Evolutionary conservation across 1,140 invertebrate species (phyloP).

Genomic region (Caenorhabditis inopinata): DNA sequence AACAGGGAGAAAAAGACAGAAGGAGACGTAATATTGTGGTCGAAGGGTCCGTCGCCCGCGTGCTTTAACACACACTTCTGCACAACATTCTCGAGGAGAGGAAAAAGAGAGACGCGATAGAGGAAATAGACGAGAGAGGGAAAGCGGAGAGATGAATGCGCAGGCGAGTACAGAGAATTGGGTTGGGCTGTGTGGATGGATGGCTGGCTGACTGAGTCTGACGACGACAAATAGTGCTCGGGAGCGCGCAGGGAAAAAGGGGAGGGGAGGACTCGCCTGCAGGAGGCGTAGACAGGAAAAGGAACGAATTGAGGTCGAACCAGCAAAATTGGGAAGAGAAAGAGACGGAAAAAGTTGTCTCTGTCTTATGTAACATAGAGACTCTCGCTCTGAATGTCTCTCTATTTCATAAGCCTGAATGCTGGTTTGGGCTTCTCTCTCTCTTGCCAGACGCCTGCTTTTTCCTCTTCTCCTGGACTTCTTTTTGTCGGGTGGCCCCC

Average conservation of each 20-base stretch:
- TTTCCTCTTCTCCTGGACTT: neutral
- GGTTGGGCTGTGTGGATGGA: neutral
- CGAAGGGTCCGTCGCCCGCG: neutral
- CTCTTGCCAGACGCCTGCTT: neutral
- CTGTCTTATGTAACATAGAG: neutral
- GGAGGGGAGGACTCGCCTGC: neutral
- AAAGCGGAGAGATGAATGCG: neutral
- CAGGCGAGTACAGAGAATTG: neutral
- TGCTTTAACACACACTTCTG: neutral
- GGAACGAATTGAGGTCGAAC: neutral
- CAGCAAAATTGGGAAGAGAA: neutral
- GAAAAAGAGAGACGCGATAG: neutral
- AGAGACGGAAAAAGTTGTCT: neutral
- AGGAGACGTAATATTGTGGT: neutral
- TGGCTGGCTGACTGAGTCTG: neutral
- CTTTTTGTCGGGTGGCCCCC: neutral
- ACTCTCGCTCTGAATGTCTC: neutral
- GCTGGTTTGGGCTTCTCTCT: neutral
- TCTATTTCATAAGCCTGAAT: neutral
- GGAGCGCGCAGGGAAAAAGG: neutral
- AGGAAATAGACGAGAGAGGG: neutral
- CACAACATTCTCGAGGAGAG: neutral
- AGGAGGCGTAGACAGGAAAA: neutral
- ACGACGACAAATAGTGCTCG: constrained; percentile 17
- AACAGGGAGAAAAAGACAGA: neutral